Percentiles rank a stretch among this genome's conserved stretches.
Conservation (phyloP, 2,888 invertebrate genomes). For the Synergus gifuensis region DNA sequence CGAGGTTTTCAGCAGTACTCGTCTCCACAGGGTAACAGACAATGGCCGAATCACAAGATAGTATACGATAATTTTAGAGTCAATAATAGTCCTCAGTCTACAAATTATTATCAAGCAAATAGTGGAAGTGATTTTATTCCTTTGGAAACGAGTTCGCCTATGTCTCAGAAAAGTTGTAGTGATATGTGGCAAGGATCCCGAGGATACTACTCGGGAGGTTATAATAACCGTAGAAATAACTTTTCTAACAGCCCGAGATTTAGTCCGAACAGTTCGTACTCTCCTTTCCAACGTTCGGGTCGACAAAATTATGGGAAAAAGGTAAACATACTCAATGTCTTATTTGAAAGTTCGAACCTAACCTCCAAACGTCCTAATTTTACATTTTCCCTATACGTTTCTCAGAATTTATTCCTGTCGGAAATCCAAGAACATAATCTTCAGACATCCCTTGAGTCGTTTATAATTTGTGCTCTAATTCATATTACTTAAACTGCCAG, state of each 20-base stretch:
- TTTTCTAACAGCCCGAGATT: constrained; percentile 59
- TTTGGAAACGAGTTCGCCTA: constrained; percentile 59
- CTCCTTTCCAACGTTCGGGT: constrained; percentile 53
- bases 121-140: constrained; percentile 63
- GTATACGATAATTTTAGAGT: background rate
- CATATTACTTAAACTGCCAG: too few species aligned
- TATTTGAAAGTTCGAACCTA: background rate
- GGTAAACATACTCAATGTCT: background rate
- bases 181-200: constrained; percentile 55
- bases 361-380: background rate
- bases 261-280: constrained; percentile 50
- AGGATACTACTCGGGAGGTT: constrained; percentile 40
- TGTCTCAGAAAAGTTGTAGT: constrained; percentile 50
- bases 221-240: constrained; percentile 53
- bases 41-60: background rate
- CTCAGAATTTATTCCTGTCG: background rate
- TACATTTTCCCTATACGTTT: background rate
- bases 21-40: constrained; percentile 13
- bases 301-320: constrained; percentile 46
- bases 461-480: too few species aligned
- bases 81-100: background rate
- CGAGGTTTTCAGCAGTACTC: constrained; percentile 50
- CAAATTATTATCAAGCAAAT: background rate
- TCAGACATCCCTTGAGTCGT: background rate
- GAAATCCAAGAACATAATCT: background rate